phyloP scores from a whole-genome alignment of 2,888 invertebrate genomes.

The Drosophila borealis region DNA sequence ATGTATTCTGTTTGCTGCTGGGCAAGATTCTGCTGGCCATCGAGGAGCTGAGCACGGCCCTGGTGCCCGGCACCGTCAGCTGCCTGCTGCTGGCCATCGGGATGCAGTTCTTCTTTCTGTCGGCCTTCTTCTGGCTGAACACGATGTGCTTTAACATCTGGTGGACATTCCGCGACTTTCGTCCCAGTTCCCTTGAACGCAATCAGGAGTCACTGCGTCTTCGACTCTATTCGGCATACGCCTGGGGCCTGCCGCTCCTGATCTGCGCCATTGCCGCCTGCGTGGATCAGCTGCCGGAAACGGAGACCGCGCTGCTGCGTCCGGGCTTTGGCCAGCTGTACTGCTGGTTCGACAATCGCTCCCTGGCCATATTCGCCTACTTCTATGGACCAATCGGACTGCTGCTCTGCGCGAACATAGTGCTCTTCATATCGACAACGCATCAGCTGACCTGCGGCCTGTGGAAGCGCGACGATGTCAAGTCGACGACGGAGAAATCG shows the following conservation, averaged over 20 bases:
- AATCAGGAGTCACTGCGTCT: slow-evolving; percentile 93
- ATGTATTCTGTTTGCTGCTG: slow-evolving; percentile 92
- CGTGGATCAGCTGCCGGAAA: slow-evolving; percentile 89
- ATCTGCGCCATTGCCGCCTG: slow-evolving; percentile 91
- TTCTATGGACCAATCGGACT: slow-evolving; percentile 94
- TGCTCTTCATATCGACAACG: slow-evolving; percentile 92
- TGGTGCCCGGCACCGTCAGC: slow-evolving; percentile 86
- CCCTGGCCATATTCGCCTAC: slow-evolving; percentile 91
- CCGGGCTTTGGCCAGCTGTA: slow-evolving; percentile 91
- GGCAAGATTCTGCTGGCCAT: slow-evolving; percentile 92
- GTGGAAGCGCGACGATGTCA: slow-evolving; percentile 95
- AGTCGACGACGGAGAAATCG: slow-evolving; percentile 92
- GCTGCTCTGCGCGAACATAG: slow-evolving; percentile 91
- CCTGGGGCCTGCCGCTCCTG: slow-evolving; percentile 93
- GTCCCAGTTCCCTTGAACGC: slow-evolving; percentile 93
- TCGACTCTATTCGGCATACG: slow-evolving; percentile 92
- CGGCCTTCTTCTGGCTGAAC: slow-evolving; percentile 97
- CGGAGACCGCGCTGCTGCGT: slow-evolving; percentile 87
- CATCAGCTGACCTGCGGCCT: slow-evolving; percentile 94
- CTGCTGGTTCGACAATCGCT: slow-evolving; percentile 93
- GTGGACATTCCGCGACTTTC: slow-evolving; percentile 94
- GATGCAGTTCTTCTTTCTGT: slow-evolving; percentile 95
- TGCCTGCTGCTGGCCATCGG: slow-evolving; percentile 89
- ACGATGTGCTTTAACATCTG: slow-evolving; percentile 98
- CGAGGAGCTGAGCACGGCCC: slow-evolving; percentile 89